Conservation (phyloP, 2,113 vertebrate species). For the Phodopus roborovskii region DNA sequence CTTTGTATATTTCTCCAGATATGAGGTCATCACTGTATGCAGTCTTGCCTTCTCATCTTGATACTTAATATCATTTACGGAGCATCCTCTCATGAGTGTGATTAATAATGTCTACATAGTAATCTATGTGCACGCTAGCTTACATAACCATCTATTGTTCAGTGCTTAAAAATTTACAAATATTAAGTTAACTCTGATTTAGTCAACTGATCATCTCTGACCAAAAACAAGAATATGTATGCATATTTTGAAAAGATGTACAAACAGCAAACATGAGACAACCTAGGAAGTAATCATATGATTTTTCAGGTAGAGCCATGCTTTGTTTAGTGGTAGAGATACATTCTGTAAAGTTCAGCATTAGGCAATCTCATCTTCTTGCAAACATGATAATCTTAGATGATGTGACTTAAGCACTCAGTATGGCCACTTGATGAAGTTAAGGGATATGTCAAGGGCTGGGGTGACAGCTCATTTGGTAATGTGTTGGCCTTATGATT, state of each 20-base stretch:
- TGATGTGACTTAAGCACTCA: no score
- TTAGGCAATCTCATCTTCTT: not conserved
- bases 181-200: not conserved
- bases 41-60: not conserved
- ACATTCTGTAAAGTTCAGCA: not conserved
- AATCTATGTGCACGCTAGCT: not conserved
- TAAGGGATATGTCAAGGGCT: not conserved
- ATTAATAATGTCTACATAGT: not conserved
- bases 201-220: conserved; percentile 30
- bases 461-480: not conserved
- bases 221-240: not conserved
- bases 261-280: not conserved
- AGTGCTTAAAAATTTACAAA: conserved; percentile 13
- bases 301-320: not conserved
- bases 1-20: not conserved
- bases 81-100: not conserved
- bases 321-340: not conserved
- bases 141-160: not conserved
- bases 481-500: not conserved
- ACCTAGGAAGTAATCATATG: not conserved
- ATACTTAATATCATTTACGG: not conserved
- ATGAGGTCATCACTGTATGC: not conserved
- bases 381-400: not conserved
- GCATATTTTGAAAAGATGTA: not conserved
- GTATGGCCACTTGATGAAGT: accelerated